phyloP scores from a whole-genome alignment of 2,113 vertebrate species.

The Gobio gobio region DNA sequence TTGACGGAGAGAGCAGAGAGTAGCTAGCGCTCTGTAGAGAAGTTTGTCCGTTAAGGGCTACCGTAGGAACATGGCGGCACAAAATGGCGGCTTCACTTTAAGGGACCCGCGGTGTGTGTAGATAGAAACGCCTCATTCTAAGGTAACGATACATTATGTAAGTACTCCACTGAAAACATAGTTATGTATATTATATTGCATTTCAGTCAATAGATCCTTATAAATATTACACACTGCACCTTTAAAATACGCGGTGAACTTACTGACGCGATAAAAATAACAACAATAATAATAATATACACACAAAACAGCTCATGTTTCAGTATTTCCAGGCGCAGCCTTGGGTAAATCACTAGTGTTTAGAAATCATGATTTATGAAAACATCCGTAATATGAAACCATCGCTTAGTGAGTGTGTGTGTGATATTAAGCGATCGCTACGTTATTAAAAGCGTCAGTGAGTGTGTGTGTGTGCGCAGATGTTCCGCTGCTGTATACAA shows the following conservation, averaged over 20 bases:
- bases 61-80: too few species aligned
- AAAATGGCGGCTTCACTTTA: too few species aligned
- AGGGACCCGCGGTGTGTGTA: too few species aligned
- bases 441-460: background rate
- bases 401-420: background rate
- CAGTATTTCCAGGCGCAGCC: background rate
- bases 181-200: too few species aligned
- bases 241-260: background rate
- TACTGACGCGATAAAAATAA: background rate
- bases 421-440: background rate
- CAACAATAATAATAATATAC: background rate
- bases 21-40: too few species aligned
- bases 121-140: too few species aligned
- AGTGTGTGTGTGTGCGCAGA: background rate
- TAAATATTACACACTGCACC: too few species aligned
- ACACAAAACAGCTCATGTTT: background rate
- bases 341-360: background rate
- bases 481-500: background rate
- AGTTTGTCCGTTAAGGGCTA: too few species aligned
- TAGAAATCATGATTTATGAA: background rate
- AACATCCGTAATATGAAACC: background rate
- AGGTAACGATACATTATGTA: too few species aligned
- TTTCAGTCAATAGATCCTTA: too few species aligned
- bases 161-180: too few species aligned
- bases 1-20: too few species aligned